Base-by-base conservation (phyloP, 1,140 invertebrate genomes). In the Luehdorfia chinensis region DNA sequence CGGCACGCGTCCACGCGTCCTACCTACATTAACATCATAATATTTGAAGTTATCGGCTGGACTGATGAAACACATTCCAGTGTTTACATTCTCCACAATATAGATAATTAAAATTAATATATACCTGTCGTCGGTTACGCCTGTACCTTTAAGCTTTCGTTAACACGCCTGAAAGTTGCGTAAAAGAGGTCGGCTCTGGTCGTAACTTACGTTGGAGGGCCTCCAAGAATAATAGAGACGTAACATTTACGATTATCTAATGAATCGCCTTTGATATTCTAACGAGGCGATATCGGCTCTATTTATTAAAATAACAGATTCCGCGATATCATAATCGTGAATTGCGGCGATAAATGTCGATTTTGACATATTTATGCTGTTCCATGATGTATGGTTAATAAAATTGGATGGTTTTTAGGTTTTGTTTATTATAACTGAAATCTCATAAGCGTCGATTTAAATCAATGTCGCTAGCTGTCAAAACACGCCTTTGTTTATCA, bases 41-140 rank as follows among this genome's bases (percentile, higher is more conserved):
- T 75, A 79, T 74, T 67, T 67, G 64, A 75, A 73, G 75, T 72
- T 76, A 73, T 70, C 75, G 62, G 75, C 66, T 73, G 67, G 64
- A 37, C 66, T 66, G 73, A 62, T 62, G 66, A 69, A 75, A 74
- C 62, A 49, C 47, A 62, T 55, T 62, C 44, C 51, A 16, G 47
- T 51, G 57, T 54, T 46, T 50, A 49, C 56, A 48, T 44, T 46
- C 44, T 45, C 48, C 36, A 48, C 46, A 50, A 43, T 46, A 57
- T 21, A 7, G 39, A 59, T 62, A 63, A 56, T 59, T 67, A 63
- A 43, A 57, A 66, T 58, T 32, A 50, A 34, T 33, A 33, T 52
- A 47, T 51, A 46, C 48, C 57, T 36, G 16, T 55, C 44, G 32
- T 36, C 49, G 47, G 46, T 25, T 37, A 37, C 34, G 16, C 21